Evolutionary conservation across 2,888 invertebrate genomes (phyloP).

Genomic region (Micropterix aruncella): DNA sequence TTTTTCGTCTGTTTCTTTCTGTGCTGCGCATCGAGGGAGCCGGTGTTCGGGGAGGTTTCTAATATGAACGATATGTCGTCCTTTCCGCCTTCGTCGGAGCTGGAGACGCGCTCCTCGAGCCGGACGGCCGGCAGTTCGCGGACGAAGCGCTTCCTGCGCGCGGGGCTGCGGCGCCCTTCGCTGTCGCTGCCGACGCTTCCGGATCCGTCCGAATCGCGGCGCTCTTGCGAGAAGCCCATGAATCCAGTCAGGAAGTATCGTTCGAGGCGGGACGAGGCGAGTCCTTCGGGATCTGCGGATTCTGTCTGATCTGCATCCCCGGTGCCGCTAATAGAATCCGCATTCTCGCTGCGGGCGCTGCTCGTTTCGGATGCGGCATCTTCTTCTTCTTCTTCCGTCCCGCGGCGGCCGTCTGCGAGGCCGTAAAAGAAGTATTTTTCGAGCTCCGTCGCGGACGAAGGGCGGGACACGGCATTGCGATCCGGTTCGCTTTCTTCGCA

Average conservation of each 20-base stretch:
- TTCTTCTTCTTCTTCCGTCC: slow-evolving; percentile 42
- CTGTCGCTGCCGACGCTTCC: slow-evolving; percentile 85
- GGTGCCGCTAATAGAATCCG: slow-evolving; percentile 55
- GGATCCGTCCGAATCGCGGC: slow-evolving; percentile 68
- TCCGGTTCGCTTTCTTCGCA: slow-evolving; percentile 88
- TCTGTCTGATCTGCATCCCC: slow-evolving; percentile 37
- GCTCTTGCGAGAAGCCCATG: slow-evolving; percentile 65
- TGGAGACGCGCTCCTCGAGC: slow-evolving; percentile 43
- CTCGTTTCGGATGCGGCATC: slow-evolving; percentile 62
- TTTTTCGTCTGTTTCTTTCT: slow-evolving; percentile 71
- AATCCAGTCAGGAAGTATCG: slow-evolving; percentile 82
- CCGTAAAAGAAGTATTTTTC: slow-evolving; percentile 88
- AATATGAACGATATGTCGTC: slow-evolving; percentile 57
- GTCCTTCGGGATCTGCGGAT: slow-evolving; percentile 49
- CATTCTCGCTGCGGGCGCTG: slow-evolving; percentile 72
- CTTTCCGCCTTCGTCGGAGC: slow-evolving; percentile 62
- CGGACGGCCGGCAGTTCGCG: slow-evolving; percentile 40
- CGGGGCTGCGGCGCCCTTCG: slow-evolving; percentile 78
- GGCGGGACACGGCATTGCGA: slow-evolving; percentile 45
- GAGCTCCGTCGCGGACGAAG: slow-evolving; percentile 66
- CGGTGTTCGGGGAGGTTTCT: slow-evolving; percentile 53
- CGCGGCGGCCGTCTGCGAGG: slow-evolving; percentile 55
- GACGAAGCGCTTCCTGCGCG: slow-evolving; percentile 65
- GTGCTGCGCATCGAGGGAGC: slow-evolving; percentile 70
- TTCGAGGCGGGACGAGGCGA: slow-evolving; percentile 74